Conservation (phyloP, 2,888 invertebrate species). For the Yponomeuta sedellus region DNA sequence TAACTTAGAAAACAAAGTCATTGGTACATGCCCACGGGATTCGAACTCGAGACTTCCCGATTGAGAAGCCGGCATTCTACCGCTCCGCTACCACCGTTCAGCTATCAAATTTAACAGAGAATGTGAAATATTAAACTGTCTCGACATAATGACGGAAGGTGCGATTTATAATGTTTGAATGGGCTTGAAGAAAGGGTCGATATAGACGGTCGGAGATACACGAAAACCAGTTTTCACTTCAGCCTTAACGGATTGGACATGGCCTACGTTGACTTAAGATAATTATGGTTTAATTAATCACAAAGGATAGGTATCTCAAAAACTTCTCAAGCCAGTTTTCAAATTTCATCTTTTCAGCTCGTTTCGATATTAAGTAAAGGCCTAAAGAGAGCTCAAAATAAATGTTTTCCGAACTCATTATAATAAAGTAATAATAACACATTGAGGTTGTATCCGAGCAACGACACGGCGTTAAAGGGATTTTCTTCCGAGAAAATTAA, state of each 20-base stretch:
- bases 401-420: neutral
- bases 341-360: neutral
- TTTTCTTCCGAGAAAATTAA: constrained; percentile 30
- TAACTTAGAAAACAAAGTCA: no score
- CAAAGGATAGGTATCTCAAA: no score
- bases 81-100: no score
- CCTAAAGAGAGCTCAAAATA: neutral
- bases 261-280: no score
- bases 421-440: constrained; percentile 44
- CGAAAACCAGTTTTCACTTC: neutral
- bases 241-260: neutral
- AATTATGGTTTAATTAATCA: no score
- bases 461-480: constrained; percentile 40
- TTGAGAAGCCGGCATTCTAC: no score
- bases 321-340: no score
- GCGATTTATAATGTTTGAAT: neutral
- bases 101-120: no score
- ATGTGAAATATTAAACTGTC: constrained; percentile 2
- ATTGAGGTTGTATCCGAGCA: constrained; percentile 40
- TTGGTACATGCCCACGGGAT: no score
- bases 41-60: no score
- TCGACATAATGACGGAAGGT: constrained; percentile 22
- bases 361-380: neutral
- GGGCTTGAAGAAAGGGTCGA: neutral
- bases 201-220: neutral